These are phyloP conservation scores for Karalla daura DNA, from an alignment of 2,797 vertebrate genomes.

Conservation along the genomic window DNA sequence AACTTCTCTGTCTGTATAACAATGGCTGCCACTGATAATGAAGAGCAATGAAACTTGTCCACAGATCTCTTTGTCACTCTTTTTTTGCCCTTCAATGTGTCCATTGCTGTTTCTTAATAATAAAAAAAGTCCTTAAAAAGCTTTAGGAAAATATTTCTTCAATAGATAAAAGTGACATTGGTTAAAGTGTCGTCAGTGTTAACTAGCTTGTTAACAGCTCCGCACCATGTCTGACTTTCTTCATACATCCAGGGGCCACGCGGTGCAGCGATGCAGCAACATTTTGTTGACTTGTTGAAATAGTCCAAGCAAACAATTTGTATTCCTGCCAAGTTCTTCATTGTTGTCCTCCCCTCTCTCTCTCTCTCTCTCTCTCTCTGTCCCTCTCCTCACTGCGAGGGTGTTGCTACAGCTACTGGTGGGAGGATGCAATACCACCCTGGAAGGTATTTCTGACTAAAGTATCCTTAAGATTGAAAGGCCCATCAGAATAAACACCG, in stretches of 20 bases:
- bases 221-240: neutral
- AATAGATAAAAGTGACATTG: too few relatives aligned
- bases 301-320: neutral
- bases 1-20: too few relatives aligned
- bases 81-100: too few relatives aligned
- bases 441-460: neutral
- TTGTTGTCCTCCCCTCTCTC: neutral
- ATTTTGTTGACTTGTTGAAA: neutral
- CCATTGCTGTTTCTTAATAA: too few relatives aligned
- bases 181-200: too few relatives aligned
- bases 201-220: too few relatives aligned
- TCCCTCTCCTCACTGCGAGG: neutral
- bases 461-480: constrained; percentile 3
- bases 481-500: neutral
- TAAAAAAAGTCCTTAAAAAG: too few relatives aligned
- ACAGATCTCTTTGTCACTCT: too few relatives aligned
- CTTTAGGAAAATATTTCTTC: too few relatives aligned
- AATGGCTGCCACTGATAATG: too few relatives aligned
- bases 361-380: neutral
- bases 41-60: too few relatives aligned
- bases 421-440: neutral
- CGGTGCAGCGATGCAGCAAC: neutral
- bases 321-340: neutral
- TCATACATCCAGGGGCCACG: neutral
- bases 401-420: neutral